Conservation (phyloP, 1,140 invertebrate species). For the Microplitis demolitor region DNA sequence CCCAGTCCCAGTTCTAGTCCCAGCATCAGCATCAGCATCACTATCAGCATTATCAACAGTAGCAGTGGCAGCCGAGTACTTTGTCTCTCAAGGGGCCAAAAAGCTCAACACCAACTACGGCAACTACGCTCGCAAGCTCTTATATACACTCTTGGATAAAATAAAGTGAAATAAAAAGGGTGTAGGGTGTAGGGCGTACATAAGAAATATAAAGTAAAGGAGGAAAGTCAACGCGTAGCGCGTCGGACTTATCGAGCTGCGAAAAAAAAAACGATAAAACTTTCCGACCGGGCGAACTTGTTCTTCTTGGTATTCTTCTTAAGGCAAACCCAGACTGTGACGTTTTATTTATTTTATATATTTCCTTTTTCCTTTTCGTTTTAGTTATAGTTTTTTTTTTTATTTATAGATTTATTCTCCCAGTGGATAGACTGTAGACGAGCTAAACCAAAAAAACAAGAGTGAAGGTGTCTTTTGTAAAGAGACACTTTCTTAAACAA, state of each 20-base stretch:
- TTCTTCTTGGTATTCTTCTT: background rate
- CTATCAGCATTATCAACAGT: too few relatives aligned
- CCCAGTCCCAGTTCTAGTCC: too few relatives aligned
- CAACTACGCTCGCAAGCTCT: background rate
- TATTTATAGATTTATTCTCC: too few relatives aligned
- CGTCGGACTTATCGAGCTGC: slow-evolving; percentile 18
- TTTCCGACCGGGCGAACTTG: slow-evolving; percentile 21
- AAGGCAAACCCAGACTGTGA: slow-evolving; percentile 2
- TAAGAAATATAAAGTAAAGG: background rate
- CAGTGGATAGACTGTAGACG: too few relatives aligned
- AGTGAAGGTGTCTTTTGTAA: too few relatives aligned
- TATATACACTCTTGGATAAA: background rate
- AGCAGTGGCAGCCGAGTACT: too few relatives aligned
- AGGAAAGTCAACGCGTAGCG: background rate
- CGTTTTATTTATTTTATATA: slow-evolving; percentile 3
- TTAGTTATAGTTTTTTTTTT: too few relatives aligned
- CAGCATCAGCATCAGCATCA: too few relatives aligned
- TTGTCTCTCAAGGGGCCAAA: background rate
- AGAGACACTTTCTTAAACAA: too few relatives aligned
- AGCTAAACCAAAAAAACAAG: too few relatives aligned
- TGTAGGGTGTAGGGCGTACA: background rate
- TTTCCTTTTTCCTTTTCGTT: background rate
- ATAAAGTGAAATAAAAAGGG: background rate
- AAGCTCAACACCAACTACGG: too few relatives aligned
- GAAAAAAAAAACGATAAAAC: slow-evolving; percentile 25